Evolutionary conservation across 2,888 invertebrate species (phyloP).

Genomic region (Pterostichus niger): DNA sequence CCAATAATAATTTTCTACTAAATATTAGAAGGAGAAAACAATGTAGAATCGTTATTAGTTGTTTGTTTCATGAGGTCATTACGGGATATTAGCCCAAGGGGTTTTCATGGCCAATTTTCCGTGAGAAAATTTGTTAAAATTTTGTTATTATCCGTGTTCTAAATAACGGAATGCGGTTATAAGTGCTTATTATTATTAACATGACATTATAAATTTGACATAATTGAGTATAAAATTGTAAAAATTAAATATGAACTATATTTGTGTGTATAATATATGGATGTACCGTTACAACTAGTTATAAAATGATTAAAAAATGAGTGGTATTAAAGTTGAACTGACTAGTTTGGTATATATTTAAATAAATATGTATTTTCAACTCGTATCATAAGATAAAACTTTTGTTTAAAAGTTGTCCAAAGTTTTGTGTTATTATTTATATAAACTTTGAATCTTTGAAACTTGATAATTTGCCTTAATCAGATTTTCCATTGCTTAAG

Average conservation of each 20-base stretch:
- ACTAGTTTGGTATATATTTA: no score
- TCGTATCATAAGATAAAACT: no score
- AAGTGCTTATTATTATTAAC: conserved; percentile 17
- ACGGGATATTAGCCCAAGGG: neutral
- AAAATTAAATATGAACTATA: conserved; percentile 2
- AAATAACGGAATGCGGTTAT: conserved; percentile 25
- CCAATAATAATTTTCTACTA: neutral
- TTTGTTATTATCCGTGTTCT: conserved; percentile 10
- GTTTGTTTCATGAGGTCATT: neutral
- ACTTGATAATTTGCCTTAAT: no score
- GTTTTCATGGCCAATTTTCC: conserved; percentile 30
- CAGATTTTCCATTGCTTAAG: no score
- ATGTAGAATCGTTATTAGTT: conserved; percentile 3
- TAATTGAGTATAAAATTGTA: conserved; percentile 15
- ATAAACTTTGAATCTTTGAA: no score
- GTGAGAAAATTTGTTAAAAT: conserved; percentile 33
- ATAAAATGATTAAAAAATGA: neutral
- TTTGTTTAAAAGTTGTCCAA: no score
- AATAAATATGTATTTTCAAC: no score
- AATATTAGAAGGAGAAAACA: neutral
- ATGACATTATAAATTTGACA: conserved; percentile 20
- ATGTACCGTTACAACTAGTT: conserved; percentile 3
- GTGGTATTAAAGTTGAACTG: neutral
- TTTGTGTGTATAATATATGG: conserved; percentile 23
- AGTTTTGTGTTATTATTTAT: no score